These are phyloP conservation scores for Dioctria linearis DNA, from an alignment of 2,888 invertebrate genomes.

Conservation along the genomic window DNA sequence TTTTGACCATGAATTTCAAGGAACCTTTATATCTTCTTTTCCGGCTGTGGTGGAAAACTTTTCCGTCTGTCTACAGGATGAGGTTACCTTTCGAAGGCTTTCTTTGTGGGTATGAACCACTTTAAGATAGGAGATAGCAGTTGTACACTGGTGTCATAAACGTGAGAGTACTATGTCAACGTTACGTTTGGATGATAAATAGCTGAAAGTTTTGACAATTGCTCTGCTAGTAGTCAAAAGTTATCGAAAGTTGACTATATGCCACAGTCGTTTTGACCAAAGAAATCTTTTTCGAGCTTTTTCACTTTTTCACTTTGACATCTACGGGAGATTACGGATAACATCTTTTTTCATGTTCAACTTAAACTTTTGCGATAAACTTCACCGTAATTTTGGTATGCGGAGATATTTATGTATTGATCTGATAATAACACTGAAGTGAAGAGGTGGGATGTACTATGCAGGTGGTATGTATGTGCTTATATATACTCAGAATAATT, in stretches of 20 bases:
- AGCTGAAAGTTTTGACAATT: slow-evolving; percentile 42
- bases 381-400: too few species aligned
- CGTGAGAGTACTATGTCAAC: slow-evolving; percentile 16
- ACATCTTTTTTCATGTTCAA: too few species aligned
- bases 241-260: slow-evolving; percentile 27
- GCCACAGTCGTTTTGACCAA: slow-evolving; percentile 13
- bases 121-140: slow-evolving; percentile 26
- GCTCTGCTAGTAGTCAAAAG: slow-evolving; percentile 10
- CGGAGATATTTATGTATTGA: too few species aligned
- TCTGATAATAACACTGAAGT: too few species aligned
- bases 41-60: slow-evolving; percentile 38
- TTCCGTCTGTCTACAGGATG: slow-evolving; percentile 32
- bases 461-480: too few species aligned
- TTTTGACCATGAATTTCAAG: slow-evolving; percentile 48
- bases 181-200: slow-evolving; percentile 29
- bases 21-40: slow-evolving; percentile 40
- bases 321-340: neutral
- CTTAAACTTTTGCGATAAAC: too few species aligned
- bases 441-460: too few species aligned
- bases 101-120: slow-evolving; percentile 12
- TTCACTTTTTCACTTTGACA: neutral
- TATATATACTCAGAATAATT: too few species aligned
- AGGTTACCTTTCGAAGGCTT: slow-evolving; percentile 11
- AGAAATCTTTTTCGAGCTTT: neutral
- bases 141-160: slow-evolving; percentile 31